Evolutionary conservation across 2,888 invertebrate genomes (phyloP).

Genomic region (Nephrocerus scutellatus): DNA sequence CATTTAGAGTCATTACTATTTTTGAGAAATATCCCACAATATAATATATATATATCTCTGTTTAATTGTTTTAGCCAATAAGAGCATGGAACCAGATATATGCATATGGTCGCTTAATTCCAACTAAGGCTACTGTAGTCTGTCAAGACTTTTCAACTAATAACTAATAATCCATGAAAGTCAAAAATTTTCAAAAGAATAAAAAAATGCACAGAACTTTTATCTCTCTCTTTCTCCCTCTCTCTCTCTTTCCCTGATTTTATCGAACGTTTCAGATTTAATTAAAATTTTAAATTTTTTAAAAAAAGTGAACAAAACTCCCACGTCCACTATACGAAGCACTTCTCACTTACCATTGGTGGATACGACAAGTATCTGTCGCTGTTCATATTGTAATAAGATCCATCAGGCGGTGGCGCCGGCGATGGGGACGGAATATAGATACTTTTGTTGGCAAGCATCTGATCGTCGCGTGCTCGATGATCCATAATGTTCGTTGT

Average conservation of each 20-base stretch:
- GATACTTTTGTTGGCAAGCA: slow-evolving; percentile 45
- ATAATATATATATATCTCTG: too few species aligned
- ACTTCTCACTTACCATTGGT: slow-evolving; percentile 50
- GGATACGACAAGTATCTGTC: slow-evolving; percentile 76
- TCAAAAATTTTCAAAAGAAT: neutral
- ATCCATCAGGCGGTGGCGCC: slow-evolving; percentile 69
- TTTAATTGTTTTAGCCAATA: too few species aligned
- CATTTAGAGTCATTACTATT: too few species aligned
- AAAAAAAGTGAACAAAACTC: neutral
- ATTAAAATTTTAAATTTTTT: neutral
- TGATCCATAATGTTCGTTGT: slow-evolving; percentile 35
- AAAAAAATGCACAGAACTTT: too few species aligned
- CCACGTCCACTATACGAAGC: too few species aligned
- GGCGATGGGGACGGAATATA: slow-evolving; percentile 57
- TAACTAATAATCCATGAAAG: neutral
- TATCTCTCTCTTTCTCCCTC: too few species aligned
- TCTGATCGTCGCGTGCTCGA: slow-evolving; percentile 47
- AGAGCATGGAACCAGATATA: too few species aligned
- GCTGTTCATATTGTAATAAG: slow-evolving; percentile 73
- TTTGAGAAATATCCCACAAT: too few species aligned
- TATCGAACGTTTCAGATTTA: neutral
- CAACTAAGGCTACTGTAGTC: too few species aligned
- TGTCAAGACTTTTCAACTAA: too few species aligned
- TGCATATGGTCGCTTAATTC: too few species aligned
- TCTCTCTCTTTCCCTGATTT: too few species aligned